These are phyloP conservation scores for Saturnia japonica DNA, from an alignment of 2,888 invertebrate species.

Conservation along the genomic window DNA sequence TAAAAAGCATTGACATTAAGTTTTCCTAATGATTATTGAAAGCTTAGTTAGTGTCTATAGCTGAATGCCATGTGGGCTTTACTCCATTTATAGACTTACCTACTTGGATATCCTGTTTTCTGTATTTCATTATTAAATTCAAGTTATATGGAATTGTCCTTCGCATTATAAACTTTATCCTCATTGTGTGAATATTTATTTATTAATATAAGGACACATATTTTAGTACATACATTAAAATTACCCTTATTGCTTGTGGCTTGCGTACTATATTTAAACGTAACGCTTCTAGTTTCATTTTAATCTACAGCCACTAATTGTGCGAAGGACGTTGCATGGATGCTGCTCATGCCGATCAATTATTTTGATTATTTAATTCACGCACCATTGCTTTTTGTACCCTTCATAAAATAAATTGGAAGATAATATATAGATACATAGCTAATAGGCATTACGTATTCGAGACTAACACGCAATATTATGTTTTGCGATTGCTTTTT, in stretches of 20 bases:
- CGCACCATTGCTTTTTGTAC: background rate
- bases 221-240: background rate
- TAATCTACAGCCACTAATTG: background rate
- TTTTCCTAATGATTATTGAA: constrained; percentile 17
- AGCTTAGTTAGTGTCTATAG: constrained; percentile 15
- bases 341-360: constrained; percentile 3
- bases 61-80: constrained; percentile 12
- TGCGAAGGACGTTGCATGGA: constrained; percentile 11
- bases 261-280: background rate
- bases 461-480: background rate
- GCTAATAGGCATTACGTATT: background rate
- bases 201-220: background rate
- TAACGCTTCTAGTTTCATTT: background rate
- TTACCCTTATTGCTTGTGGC: background rate
- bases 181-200: background rate
- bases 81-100: constrained; percentile 6
- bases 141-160: constrained; percentile 9
- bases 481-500: background rate
- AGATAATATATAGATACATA: background rate
- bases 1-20: constrained; percentile 19
- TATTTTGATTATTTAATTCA: constrained; percentile 6
- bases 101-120: constrained; percentile 3
- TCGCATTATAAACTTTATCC: background rate
- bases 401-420: background rate
- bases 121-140: background rate